Conservation (phyloP, 2,113 vertebrate genomes). For the Sapayoa aenigma region DNA sequence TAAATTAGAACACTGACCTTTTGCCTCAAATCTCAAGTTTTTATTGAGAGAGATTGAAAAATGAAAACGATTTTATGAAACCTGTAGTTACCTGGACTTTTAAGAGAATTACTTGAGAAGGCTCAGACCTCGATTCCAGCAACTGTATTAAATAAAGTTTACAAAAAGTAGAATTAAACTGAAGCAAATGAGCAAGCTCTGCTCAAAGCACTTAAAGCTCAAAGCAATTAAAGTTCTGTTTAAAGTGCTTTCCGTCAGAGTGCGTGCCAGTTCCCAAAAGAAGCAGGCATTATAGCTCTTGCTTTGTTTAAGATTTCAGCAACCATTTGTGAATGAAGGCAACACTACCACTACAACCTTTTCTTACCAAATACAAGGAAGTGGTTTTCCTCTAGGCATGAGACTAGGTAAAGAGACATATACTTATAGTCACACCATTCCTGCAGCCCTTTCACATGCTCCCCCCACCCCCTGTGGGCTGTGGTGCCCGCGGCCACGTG, state of each 20-base stretch:
- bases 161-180: not conserved
- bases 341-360: not conserved
- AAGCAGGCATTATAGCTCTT: not conserved
- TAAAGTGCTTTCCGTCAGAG: not conserved
- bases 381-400: not conserved
- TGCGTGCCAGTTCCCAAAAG: not conserved
- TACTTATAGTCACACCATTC: too few species aligned
- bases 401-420: not conserved
- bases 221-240: not conserved
- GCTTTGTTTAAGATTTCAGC: not conserved
- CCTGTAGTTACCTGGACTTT: not conserved
- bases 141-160: not conserved
- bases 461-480: too few species aligned
- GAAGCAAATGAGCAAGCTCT: not conserved
- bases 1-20: not conserved
- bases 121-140: not conserved
- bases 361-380: not conserved
- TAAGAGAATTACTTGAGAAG: not conserved
- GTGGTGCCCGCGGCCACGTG: too few species aligned
- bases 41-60: not conserved
- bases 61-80: not conserved
- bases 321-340: not conserved
- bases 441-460: too few species aligned
- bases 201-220: not conserved
- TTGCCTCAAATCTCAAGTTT: not conserved